Conservation (phyloP, 2,888 invertebrate species). For the Meganola albula region DNA sequence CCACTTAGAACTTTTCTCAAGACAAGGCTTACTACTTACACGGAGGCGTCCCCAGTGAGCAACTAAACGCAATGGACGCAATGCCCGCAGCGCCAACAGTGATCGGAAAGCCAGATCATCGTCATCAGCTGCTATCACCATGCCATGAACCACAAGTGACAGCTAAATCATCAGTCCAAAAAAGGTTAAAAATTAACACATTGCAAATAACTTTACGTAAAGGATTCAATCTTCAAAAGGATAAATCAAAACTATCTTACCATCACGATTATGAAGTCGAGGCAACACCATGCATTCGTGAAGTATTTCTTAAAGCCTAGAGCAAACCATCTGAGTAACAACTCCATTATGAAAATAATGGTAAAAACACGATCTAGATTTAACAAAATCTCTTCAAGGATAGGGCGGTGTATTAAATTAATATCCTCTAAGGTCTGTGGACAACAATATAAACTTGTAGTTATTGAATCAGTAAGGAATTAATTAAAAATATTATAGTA, state of each 20-base stretch:
- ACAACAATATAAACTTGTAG: too few relatives aligned
- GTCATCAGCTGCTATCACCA: constrained; percentile 88
- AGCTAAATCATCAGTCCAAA: constrained; percentile 75
- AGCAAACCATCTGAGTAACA: constrained; percentile 99
- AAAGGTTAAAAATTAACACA: neutral
- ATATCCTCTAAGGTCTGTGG: constrained; percentile 99
- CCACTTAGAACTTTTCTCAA: constrained; percentile 16
- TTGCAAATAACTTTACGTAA: constrained; percentile 17
- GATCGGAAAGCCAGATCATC: constrained; percentile 95
- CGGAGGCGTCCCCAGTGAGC: constrained; percentile 98
- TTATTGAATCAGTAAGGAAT: constrained; percentile 6
- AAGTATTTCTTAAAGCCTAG: constrained; percentile 98
- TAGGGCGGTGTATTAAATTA: constrained; percentile 92
- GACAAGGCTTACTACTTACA: constrained; percentile 91
- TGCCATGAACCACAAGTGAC: constrained; percentile 93
- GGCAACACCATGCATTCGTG: constrained; percentile 99
- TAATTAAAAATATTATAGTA: too few relatives aligned
- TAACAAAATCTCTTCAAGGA: constrained; percentile 93
- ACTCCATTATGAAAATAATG: constrained; percentile 98
- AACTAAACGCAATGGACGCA: constrained; percentile 92
- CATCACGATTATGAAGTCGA: constrained; percentile 99
- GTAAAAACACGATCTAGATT: constrained; percentile 99
- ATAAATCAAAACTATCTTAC: constrained; percentile 75
- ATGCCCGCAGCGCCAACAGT: constrained; percentile 92
- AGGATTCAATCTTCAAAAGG: constrained; percentile 1